Evolutionary conservation across 2,797 vertebrate species (phyloP).

Genomic region (Darevskia nairensis): DNA sequence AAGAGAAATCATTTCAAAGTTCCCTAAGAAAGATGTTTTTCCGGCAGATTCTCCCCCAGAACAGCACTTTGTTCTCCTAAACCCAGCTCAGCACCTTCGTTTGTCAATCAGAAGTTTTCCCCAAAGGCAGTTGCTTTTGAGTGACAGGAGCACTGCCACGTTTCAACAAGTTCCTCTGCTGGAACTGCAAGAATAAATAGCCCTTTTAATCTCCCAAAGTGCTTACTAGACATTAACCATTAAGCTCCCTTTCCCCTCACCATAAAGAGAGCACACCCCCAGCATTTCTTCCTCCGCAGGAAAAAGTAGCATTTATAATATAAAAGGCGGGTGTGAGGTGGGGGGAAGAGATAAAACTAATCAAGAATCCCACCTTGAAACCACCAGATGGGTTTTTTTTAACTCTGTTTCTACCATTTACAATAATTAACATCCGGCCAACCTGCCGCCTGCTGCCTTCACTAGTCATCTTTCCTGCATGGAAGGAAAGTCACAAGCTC

Average conservation of each 20-base stretch:
- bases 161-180: conserved; percentile 39
- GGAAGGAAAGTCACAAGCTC: conserved; percentile 13
- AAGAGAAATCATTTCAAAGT: conserved; percentile 1
- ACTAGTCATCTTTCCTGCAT: conserved; percentile 35
- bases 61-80: conserved; percentile 13
- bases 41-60: not conserved
- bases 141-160: conserved; percentile 31
- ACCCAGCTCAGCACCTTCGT: conserved; percentile 19
- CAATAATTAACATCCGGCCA: conserved; percentile 19
- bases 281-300: not conserved
- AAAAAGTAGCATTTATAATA: not conserved
- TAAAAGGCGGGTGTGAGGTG: not conserved
- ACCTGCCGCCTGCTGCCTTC: conserved; percentile 18
- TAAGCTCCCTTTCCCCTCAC: not conserved
- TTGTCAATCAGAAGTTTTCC: conserved; percentile 28
- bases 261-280: not conserved
- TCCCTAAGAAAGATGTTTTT: not conserved
- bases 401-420: not conserved
- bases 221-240: conserved; percentile 32
- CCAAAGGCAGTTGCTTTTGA: conserved; percentile 26
- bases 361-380: conserved; percentile 4
- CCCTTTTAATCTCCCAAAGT: conserved; percentile 35
- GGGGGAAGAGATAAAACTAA: not conserved
- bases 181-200: conserved; percentile 33
- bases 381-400: not conserved